A percentile compares a stretch with the other conserved stretches of the same genome.
phyloP scores from a whole-genome alignment of 2,888 invertebrate species.

The Athalia cordata region DNA sequence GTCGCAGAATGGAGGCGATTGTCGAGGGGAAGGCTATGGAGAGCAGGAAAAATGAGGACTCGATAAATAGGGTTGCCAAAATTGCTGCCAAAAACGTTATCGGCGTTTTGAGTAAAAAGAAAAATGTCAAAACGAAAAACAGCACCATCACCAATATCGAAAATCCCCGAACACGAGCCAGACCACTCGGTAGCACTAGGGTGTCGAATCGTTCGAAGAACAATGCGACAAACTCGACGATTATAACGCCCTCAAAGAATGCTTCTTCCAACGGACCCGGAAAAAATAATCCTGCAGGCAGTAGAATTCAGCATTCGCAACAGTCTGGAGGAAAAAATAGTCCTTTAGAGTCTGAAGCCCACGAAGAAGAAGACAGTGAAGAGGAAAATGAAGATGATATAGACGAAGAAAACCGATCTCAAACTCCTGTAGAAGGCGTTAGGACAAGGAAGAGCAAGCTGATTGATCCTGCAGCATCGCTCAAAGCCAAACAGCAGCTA shows the following conservation, averaged over 20 bases:
- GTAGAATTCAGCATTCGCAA: not conserved
- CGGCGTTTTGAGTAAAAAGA: conserved; percentile 62
- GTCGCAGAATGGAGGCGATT: conserved; percentile 35
- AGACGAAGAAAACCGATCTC: no score
- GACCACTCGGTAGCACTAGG: conserved; percentile 11
- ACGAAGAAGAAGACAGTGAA: conserved; percentile 8
- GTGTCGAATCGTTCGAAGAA: conserved; percentile 12
- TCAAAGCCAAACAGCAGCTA: conserved; percentile 64
- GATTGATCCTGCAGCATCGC: conserved; percentile 59
- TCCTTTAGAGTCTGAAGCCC: not conserved
- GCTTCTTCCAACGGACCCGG: not conserved
- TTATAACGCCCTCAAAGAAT: not conserved
- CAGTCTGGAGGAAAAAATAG: not conserved
- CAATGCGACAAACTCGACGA: not conserved
- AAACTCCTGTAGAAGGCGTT: not conserved
- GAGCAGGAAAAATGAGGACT: conserved; percentile 6
- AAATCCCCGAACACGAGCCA: conserved; percentile 26
- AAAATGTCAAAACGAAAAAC: conserved; percentile 61
- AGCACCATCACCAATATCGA: conserved; percentile 46
- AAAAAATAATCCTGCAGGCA: not conserved
- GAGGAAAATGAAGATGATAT: not conserved
- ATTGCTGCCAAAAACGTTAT: conserved; percentile 50
- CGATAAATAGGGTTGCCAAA: conserved; percentile 27
- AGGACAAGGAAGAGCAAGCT: conserved; percentile 51
- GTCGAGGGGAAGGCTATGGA: conserved; percentile 6